These are phyloP conservation scores for Chaetorhynchus papuensis DNA, from an alignment of 2,113 vertebrate species.

Conservation along the genomic window DNA sequence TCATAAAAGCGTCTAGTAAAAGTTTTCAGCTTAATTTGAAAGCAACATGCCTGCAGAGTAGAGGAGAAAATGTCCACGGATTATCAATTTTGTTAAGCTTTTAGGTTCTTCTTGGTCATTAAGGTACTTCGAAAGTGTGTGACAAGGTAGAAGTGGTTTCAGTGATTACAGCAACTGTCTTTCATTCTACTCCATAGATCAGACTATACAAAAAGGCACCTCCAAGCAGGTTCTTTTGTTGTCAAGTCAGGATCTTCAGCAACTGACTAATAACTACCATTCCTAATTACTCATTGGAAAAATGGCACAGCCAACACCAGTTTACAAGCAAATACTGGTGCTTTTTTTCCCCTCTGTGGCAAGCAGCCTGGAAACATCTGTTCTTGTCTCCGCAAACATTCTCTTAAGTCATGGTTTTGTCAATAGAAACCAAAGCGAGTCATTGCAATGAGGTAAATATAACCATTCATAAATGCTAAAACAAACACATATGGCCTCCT, in stretches of 20 bases:
- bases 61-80: background rate
- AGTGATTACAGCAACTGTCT: background rate
- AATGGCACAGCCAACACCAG: background rate
- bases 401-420: conserved; percentile 52
- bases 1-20: background rate
- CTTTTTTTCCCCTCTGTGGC: background rate
- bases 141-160: background rate
- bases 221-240: background rate
- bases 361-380: conserved; percentile 59
- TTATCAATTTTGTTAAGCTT: background rate
- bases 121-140: background rate
- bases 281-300: background rate
- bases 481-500: conserved; percentile 54
- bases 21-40: background rate
- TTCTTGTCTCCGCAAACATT: conserved; percentile 36
- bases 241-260: background rate
- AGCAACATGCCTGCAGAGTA: background rate
- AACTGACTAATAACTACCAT: background rate
- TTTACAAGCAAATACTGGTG: background rate
- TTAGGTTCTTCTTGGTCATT: background rate
- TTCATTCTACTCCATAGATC: background rate
- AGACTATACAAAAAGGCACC: background rate
- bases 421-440: conserved; percentile 48
- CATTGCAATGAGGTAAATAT: conserved; percentile 53
- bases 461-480: conserved; percentile 44